phyloP scores from a whole-genome alignment of 2,888 invertebrate genomes.

The Villa cingulata region DNA sequence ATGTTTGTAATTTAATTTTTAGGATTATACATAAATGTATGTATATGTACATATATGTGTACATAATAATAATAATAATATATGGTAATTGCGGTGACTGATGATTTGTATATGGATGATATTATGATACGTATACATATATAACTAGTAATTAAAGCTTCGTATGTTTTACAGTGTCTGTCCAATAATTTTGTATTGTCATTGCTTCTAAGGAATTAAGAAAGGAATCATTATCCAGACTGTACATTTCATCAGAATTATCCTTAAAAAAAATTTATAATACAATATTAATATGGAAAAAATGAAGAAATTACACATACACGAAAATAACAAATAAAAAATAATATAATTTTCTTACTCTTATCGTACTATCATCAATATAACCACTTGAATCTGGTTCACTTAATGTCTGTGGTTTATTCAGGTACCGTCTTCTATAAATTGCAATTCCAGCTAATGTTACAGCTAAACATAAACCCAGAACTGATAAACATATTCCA shows the following conservation, averaged over 20 bases:
- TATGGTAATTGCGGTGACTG: no score
- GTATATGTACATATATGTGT: no score
- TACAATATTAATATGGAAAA: no score
- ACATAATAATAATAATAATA: no score
- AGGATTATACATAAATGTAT: no score
- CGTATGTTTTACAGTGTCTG: constrained; percentile 79
- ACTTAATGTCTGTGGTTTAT: constrained; percentile 72
- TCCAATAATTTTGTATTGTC: constrained; percentile 91
- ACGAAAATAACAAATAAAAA: no score
- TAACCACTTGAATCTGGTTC: constrained; percentile 79
- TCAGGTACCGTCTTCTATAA: constrained; percentile 58
- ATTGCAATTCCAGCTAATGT: constrained; percentile 53
- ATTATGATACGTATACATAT: no score
- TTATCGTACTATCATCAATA: constrained; percentile 72
- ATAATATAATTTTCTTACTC: constrained; percentile 52
- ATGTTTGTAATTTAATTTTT: no score
- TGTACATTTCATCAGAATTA: constrained; percentile 88
- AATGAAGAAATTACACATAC: no score
- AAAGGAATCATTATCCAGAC: constrained; percentile 86
- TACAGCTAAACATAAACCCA: constrained; percentile 48
- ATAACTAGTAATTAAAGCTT: constrained; percentile 46
- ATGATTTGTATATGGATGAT: no score
- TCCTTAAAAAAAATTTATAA: constrained; percentile 53
- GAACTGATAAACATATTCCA: constrained; percentile 53
- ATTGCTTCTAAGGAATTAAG: constrained; percentile 84